Conservation (phyloP, 2,888 invertebrate species). For the Plebejus melissa region DNA sequence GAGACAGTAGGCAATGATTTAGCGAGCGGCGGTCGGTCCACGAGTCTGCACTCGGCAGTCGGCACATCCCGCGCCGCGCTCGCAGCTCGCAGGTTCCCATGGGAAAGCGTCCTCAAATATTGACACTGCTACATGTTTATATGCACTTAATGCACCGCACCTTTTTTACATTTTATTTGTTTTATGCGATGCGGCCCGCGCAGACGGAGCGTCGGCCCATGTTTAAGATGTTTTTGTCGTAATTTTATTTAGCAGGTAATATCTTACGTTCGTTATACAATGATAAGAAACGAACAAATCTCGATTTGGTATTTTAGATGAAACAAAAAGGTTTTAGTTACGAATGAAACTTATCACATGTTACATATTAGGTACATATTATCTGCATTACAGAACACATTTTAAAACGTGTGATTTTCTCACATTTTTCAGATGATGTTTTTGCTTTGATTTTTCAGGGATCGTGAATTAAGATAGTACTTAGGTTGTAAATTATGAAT, state of each 20-base stretch:
- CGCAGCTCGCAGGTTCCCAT: conserved; percentile 66
- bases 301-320: conserved; percentile 30
- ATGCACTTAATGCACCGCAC: conserved; percentile 78
- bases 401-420: background rate
- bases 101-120: conserved; percentile 76
- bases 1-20: conserved; percentile 56
- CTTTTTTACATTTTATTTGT: conserved; percentile 76
- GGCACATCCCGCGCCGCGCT: conserved; percentile 36
- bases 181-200: conserved; percentile 62
- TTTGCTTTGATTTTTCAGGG: background rate
- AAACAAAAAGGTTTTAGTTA: background rate
- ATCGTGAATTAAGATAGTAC: no score
- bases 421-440: background rate
- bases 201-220: conserved; percentile 71
- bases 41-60: background rate
- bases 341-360: background rate
- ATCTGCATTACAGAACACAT: background rate
- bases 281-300: conserved; percentile 42
- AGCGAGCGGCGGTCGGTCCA: conserved; percentile 46
- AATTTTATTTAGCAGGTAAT: conserved; percentile 68
- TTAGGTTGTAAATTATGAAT: no score
- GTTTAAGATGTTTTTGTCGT: conserved; percentile 69
- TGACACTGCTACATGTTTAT: conserved; percentile 78
- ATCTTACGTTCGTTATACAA: conserved; percentile 51
- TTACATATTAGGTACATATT: background rate